Conservation (phyloP, 2,797 vertebrate species). For the Labroides dimidiatus region DNA sequence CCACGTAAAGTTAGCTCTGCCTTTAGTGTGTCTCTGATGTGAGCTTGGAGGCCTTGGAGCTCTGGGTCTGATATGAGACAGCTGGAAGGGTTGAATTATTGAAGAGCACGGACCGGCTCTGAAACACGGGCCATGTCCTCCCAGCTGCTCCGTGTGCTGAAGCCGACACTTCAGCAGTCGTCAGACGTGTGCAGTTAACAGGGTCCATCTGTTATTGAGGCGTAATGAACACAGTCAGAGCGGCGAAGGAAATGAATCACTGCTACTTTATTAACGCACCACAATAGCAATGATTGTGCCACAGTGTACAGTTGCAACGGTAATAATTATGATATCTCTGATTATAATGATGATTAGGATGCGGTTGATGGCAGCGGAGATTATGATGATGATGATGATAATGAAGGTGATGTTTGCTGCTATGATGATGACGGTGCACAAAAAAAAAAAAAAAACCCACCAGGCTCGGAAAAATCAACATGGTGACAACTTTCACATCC, state of each 20-base stretch:
- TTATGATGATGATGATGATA: slow-evolving; percentile 34
- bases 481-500: slow-evolving; percentile 45
- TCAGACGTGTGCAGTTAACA: slow-evolving; percentile 79
- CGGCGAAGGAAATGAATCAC: slow-evolving; percentile 71
- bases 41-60: slow-evolving; percentile 62
- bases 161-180: slow-evolving; percentile 79
- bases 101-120: slow-evolving; percentile 74
- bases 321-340: slow-evolving; percentile 79
- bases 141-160: slow-evolving; percentile 77
- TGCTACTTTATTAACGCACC: slow-evolving; percentile 71
- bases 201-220: slow-evolving; percentile 80
- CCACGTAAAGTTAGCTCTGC: slow-evolving; percentile 42
- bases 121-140: slow-evolving; percentile 76
- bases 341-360: slow-evolving; percentile 78
- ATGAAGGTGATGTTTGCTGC: slow-evolving; percentile 62
- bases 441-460: no score
- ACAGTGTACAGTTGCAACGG: slow-evolving; percentile 52
- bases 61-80: slow-evolving; percentile 77
- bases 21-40: slow-evolving; percentile 48
- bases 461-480: slow-evolving; percentile 52
- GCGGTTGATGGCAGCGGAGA: slow-evolving; percentile 56
- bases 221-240: slow-evolving; percentile 76
- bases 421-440: slow-evolving; percentile 57
- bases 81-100: slow-evolving; percentile 84
- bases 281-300: slow-evolving; percentile 69